These are phyloP conservation scores for Acanthiza pusilla DNA, from an alignment of 2,797 vertebrate genomes.

Conservation along the genomic window DNA sequence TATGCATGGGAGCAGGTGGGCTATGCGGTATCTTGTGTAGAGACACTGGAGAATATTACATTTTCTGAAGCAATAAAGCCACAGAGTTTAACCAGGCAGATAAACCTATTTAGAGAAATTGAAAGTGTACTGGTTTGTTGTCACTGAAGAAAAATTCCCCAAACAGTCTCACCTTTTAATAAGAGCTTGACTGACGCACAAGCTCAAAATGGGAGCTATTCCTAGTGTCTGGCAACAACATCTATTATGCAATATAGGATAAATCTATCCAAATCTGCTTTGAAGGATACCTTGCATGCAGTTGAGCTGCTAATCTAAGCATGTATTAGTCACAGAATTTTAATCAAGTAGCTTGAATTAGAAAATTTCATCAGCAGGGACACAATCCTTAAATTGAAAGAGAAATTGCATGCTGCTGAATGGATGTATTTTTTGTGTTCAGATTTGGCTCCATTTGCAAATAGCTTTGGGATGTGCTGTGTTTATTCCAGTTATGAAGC, in stretches of 20 bases:
- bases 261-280: background rate
- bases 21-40: background rate
- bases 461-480: background rate
- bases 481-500: background rate
- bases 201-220: background rate
- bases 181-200: background rate
- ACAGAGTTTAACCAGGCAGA: background rate
- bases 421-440: background rate
- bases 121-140: background rate
- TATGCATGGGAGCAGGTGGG: background rate
- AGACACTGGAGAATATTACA: background rate
- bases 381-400: background rate
- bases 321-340: slow-evolving; percentile 16
- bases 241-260: background rate
- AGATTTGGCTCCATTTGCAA: background rate
- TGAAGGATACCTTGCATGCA: background rate
- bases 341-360: slow-evolving; percentile 34
- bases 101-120: slow-evolving; percentile 9
- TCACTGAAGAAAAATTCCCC: background rate
- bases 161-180: slow-evolving; percentile 13
- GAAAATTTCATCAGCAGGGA: background rate
- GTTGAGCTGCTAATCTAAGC: slow-evolving; percentile 8
- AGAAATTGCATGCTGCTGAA: background rate
- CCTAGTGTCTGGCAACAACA: background rate
- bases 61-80: slow-evolving; percentile 13